Base-by-base conservation (phyloP, 2,888 invertebrate species). In the Anorthoa munda region DNA sequence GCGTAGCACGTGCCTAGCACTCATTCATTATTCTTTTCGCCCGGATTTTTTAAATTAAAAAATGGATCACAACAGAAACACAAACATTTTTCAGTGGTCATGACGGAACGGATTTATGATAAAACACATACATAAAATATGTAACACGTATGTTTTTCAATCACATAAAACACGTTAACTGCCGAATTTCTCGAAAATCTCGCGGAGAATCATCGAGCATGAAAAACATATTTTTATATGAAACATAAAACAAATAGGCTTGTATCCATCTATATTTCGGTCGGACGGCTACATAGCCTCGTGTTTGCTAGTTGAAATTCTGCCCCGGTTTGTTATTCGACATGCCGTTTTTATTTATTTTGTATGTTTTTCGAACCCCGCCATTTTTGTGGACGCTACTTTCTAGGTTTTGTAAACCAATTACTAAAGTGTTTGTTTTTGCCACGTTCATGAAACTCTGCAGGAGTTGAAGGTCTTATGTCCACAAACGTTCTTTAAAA, bases 111-210 rank as follows among this genome's bases (percentile, higher is more conserved):
- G 60, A 72, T 71, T 67, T 26, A 48, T 18, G 63, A 45, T 21
- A 23, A 56, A 50, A 67, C 26, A 21, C 39, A 66, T n/a, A 12
- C 26, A 66, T 69, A 64, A 76, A 75, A 60, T 50, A 72, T 67
- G 69, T 58, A 55, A 21, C 64, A 51, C 67, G 31, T 66, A 77
- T 75, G 45, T 79, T 77, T 83, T 83, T 70, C 72, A 83, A 83
- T 83, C 66, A 72, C 70, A 84, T 74, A 83, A 82, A 77, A 79
- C 48, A 73, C n/a, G 61, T 53, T 66, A 66, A 59, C 72, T 74
- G 70, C 67, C 55, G 67, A 68, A 66, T 56, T 66, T 66, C 46
- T 26, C 51, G 46, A 70, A 81, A 48, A 67, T 59, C 46, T 31
- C 18, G 31, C 59, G 53, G 45, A 51, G 53, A 56, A 66, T 69